Conservation (phyloP, 2,113 vertebrate genomes). For the Phocoena sinus region DNA sequence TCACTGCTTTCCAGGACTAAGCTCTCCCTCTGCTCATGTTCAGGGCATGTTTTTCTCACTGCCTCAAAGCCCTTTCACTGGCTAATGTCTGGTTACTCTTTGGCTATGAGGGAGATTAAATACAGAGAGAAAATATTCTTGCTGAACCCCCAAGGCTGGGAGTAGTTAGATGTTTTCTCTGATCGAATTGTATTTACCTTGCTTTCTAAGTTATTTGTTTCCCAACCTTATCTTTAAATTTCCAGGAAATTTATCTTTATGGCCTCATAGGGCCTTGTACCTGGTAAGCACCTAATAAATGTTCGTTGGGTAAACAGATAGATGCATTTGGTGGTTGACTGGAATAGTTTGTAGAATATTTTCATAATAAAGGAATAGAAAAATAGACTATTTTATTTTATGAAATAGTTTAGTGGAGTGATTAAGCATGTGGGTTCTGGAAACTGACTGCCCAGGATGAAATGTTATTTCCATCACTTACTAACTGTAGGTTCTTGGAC, state of each 20-base stretch:
- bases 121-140: background rate
- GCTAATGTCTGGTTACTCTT: background rate
- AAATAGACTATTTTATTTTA: background rate
- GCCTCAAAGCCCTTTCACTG: background rate
- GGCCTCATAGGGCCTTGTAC: background rate
- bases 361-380: background rate
- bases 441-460: background rate
- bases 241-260: background rate
- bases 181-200: background rate
- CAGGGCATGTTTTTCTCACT: background rate
- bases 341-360: background rate
- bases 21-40: background rate
- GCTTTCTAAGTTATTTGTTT: background rate
- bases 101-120: background rate
- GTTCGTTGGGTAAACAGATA: background rate
- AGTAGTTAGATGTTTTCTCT: background rate
- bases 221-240: background rate
- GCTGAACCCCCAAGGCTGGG: accelerated
- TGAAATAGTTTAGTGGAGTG: background rate
- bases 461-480: background rate
- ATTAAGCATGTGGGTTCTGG: background rate
- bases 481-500: background rate
- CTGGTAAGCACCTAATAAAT: background rate
- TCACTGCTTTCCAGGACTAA: background rate
- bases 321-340: background rate